Percentiles rank a stretch among this genome's conserved stretches.
phyloP scores from a whole-genome alignment of 2,888 invertebrate species.

The Tetranychus piercei region DNA sequence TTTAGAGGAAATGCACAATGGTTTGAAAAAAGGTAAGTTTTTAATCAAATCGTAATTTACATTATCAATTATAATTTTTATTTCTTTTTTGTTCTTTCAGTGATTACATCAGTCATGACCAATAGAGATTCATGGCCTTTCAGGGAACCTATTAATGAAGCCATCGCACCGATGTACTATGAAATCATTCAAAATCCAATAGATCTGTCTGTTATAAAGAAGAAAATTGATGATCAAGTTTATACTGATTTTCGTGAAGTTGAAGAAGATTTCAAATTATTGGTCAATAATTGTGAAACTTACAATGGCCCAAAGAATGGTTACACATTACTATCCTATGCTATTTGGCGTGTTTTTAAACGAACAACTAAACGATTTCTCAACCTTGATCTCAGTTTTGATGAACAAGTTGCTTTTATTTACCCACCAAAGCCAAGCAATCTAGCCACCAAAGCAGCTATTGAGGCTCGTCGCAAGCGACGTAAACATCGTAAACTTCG shows the following conservation, averaged over 20 bases:
- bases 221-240: constrained; percentile 57
- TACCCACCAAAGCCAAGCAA: constrained; percentile 16
- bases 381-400: constrained; percentile 7
- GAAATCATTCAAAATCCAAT: constrained; percentile 48
- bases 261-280: constrained; percentile 68
- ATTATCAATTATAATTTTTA: background rate
- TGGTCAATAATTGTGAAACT: constrained; percentile 73
- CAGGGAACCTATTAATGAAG: constrained; percentile 75
- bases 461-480: constrained; percentile 14
- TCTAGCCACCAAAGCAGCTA: constrained; percentile 10
- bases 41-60: background rate
- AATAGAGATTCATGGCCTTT: constrained; percentile 90
- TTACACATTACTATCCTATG: constrained; percentile 19
- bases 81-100: constrained; percentile 32
- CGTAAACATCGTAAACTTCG: constrained; percentile 11
- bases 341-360: constrained; percentile 18
- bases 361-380: constrained; percentile 9
- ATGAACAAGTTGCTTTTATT: constrained; percentile 18
- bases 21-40: constrained; percentile 2
- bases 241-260: constrained; percentile 62
- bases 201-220: constrained; percentile 72
- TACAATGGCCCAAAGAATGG: constrained; percentile 87
- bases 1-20: constrained; percentile 48
- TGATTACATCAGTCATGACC: constrained; percentile 63
- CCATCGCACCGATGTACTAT: constrained; percentile 64